Conservation (phyloP, 2,888 invertebrate species). For the Pantelozetes paolii region DNA sequence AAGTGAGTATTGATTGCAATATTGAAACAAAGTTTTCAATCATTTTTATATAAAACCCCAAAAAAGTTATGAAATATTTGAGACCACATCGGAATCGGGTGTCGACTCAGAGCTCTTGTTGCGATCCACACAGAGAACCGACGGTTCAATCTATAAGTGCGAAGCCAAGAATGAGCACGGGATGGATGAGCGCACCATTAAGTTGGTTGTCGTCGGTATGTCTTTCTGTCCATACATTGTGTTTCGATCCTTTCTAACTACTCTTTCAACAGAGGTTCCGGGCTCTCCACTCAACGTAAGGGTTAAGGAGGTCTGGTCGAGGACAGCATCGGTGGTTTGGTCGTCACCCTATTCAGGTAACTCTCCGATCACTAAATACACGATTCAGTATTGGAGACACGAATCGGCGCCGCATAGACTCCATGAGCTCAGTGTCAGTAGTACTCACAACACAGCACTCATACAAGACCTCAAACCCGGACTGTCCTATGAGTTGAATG, state of each 20-base stretch:
- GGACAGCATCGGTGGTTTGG: conserved; percentile 48
- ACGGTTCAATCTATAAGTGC: conserved; percentile 48
- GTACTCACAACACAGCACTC: conserved; percentile 47
- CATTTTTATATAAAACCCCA: background rate
- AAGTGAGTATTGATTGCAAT: background rate
- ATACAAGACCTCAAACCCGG: conserved; percentile 48
- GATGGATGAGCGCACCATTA: conserved; percentile 47
- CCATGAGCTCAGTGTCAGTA: conserved; percentile 47
- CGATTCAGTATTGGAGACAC: conserved; percentile 48
- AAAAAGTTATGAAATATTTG: conserved; percentile 47
- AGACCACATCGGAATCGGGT: conserved; percentile 46
- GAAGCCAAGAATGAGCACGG: conserved; percentile 47
- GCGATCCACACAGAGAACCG: conserved; percentile 46
- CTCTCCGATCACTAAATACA: conserved; percentile 47
- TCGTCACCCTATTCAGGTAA: conserved; percentile 47
- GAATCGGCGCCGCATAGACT: conserved; percentile 46
- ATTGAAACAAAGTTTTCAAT: background rate
- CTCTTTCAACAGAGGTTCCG: conserved; percentile 47
- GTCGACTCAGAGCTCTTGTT: conserved; percentile 48
- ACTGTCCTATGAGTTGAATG: conserved; percentile 46
- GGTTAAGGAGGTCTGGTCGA: conserved; percentile 48
- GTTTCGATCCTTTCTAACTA: no score
- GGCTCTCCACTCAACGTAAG: conserved; percentile 46
- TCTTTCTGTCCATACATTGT: background rate
- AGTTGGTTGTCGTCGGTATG: conserved; percentile 47